phyloP scores from a whole-genome alignment of 2,797 vertebrate genomes.

The Hypotaenidia okinawae region DNA sequence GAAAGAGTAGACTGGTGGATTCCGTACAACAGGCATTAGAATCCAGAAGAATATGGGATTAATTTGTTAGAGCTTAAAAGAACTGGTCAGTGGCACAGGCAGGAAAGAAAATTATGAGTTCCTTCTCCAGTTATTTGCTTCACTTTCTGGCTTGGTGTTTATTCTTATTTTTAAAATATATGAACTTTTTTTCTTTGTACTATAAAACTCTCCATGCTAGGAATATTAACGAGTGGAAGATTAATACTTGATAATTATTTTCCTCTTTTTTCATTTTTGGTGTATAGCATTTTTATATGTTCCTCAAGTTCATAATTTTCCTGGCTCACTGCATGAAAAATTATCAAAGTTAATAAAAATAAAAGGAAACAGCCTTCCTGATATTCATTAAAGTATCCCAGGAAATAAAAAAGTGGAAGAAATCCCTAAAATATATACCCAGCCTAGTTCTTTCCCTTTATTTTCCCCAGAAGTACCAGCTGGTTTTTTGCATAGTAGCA shows the following conservation, averaged over 20 bases:
- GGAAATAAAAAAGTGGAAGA: constrained; percentile 16
- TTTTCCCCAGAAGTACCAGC: not conserved
- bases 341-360: not conserved
- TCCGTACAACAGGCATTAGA: not conserved
- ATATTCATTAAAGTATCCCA: not conserved
- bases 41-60: not conserved
- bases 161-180: not conserved
- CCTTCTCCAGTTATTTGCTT: not conserved
- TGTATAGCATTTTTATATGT: not conserved
- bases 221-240: not conserved
- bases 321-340: not conserved
- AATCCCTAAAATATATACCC: not conserved
- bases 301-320: not conserved
- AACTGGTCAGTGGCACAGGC: not conserved
- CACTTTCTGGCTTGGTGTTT: not conserved
- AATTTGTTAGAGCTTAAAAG: not conserved
- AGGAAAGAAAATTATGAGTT: not conserved
- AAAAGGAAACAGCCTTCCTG: not conserved
- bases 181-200: not conserved
- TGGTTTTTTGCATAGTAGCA: not conserved
- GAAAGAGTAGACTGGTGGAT: not conserved
- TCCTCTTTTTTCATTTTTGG: not conserved
- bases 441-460: not conserved
- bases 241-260: not conserved
- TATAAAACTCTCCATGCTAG: not conserved